These are phyloP conservation scores for Cataglyphis altisquamis DNA, from an alignment of 2,888 invertebrate genomes.

Conservation along the genomic window DNA sequence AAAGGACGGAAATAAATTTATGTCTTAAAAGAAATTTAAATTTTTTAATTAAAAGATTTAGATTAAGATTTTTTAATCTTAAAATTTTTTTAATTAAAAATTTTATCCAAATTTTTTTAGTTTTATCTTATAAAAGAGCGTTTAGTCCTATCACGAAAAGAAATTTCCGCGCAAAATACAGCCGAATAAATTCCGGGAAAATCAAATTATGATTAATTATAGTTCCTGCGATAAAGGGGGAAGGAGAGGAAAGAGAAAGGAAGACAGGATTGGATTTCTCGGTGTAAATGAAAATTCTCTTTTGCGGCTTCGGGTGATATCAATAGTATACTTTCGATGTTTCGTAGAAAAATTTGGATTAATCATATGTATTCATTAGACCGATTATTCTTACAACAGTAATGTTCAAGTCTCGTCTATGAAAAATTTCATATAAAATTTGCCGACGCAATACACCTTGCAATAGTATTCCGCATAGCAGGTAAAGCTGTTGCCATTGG, in stretches of 20 bases:
- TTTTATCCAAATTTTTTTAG: neutral
- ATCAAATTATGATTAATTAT: constrained; percentile 63
- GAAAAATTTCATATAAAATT: neutral
- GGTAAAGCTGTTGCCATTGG: constrained; percentile 74
- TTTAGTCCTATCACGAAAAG: neutral
- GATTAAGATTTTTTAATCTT: neutral
- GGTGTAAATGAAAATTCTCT: constrained; percentile 7
- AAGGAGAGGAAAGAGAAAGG: neutral
- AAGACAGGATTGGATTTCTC: constrained; percentile 61
- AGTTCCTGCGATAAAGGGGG: constrained; percentile 19
- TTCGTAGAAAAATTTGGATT: neutral
- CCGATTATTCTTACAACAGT: neutral
- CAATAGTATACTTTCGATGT: neutral
- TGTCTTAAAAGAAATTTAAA: neutral
- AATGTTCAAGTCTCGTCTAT: neutral
- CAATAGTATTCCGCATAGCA: constrained; percentile 65
- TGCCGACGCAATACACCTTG: constrained; percentile 58
- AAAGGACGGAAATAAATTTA: neutral
- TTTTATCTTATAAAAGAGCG: neutral
- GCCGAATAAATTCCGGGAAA: constrained; percentile 49
- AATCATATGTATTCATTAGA: neutral
- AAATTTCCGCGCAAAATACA: constrained; percentile 3
- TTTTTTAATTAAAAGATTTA: neutral
- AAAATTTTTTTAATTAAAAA: neutral
- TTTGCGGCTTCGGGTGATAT: constrained; percentile 44